Conservation (phyloP, 2,888 invertebrate species). For the Baccha elongata region DNA sequence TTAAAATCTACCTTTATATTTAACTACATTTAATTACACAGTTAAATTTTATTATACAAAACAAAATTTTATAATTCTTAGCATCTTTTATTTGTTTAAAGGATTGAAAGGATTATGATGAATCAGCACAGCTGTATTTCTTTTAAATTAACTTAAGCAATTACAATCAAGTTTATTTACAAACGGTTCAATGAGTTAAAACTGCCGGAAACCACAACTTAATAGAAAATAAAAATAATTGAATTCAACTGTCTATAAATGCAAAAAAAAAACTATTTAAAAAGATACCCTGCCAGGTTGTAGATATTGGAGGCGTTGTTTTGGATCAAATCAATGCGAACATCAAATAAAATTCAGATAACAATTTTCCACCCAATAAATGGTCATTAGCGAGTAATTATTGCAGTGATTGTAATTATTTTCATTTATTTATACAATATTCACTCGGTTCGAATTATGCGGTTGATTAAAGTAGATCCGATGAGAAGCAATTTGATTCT, state of each 20-base stretch:
- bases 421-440: slow-evolving; percentile 63
- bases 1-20: neutral
- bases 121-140: neutral
- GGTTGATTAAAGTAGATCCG: slow-evolving; percentile 66
- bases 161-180: slow-evolving; percentile 69
- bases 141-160: slow-evolving; percentile 28
- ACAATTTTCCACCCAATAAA: slow-evolving; percentile 67
- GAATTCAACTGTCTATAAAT: slow-evolving; percentile 51
- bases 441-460: slow-evolving; percentile 60
- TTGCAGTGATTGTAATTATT: slow-evolving; percentile 70
- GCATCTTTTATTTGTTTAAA: slow-evolving; percentile 10
- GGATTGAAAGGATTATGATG: slow-evolving; percentile 50
- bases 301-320: neutral
- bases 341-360: slow-evolving; percentile 52
- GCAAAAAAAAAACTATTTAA: neutral
- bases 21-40: slow-evolving; percentile 5
- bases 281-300: neutral
- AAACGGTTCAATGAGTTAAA: slow-evolving; percentile 37
- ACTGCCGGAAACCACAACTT: slow-evolving; percentile 23
- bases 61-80: slow-evolving; percentile 10
- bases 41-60: slow-evolving; percentile 6
- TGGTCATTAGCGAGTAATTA: slow-evolving; percentile 70
- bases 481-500: slow-evolving; percentile 57
- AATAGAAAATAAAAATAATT: slow-evolving; percentile 35
- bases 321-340: slow-evolving; percentile 20